A percentile compares a stretch with the other conserved stretches of the same genome.
Evolutionary conservation across 2,888 invertebrate genomes (phyloP).

Genomic region (Ormyrus thymus): DNA sequence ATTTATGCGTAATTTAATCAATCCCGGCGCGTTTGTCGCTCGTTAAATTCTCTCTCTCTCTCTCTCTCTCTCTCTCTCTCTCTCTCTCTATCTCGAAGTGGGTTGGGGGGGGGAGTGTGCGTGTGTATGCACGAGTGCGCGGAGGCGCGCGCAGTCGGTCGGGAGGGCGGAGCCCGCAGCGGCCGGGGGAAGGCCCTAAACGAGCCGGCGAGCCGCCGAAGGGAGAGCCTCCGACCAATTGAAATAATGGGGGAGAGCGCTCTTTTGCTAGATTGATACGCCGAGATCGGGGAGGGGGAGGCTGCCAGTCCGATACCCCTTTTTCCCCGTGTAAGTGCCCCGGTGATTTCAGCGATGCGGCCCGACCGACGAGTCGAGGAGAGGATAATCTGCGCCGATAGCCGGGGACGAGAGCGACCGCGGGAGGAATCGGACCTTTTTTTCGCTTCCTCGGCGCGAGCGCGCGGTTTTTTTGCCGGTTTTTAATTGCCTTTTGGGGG

Average conservation of each 20-base stretch:
- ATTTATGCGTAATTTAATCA: conserved; percentile 57
- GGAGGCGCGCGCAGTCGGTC: conserved; percentile 13
- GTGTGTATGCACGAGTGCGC: background rate
- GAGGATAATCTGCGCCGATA: too few species aligned
- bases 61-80: conserved; percentile 6
- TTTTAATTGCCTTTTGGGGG: too few species aligned
- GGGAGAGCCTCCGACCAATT: conserved; percentile 50
- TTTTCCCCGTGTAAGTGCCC: background rate
- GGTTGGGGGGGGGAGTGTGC: too few species aligned
- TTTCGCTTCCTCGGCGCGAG: background rate
- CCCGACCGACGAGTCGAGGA: too few species aligned
- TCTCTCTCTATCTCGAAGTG: background rate
- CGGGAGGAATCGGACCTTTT: conserved; percentile 1
- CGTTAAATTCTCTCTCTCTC: conserved; percentile 46
- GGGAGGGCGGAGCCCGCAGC: conserved; percentile 47
- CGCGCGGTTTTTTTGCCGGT: background rate
- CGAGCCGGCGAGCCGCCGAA: conserved; percentile 36
- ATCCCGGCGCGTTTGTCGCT: conserved; percentile 55
- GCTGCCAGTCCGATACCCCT: background rate
- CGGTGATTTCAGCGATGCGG: conserved; percentile 13
- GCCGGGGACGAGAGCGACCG: too few species aligned
- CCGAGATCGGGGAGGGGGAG: background rate
- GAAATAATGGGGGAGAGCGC: conserved; percentile 49
- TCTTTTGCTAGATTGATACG: conserved; percentile 47
- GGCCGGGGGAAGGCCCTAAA: conserved; percentile 46